Evolutionary conservation across 2,888 invertebrate species (phyloP), one percentile per base, ranked within the genome.

Genomic region (Noctua janthina): DNA sequence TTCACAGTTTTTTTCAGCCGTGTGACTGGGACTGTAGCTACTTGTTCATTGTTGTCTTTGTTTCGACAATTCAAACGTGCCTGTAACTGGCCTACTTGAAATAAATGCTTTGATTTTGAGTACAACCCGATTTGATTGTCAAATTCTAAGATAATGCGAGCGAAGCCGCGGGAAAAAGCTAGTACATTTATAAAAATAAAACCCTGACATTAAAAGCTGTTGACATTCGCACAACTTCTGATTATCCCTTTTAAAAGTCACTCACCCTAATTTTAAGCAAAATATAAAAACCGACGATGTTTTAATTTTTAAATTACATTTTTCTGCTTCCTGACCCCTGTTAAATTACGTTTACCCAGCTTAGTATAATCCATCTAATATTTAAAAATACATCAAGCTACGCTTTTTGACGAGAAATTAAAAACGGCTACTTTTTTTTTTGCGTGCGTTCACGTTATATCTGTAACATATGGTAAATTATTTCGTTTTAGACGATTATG

Each of bases 341-440:
- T 78, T 75, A 73, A 72, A 83, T 75, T 10, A 43, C 39, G 17
- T 43, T 78, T 54, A 75, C 43, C 0, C 5, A 20, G 64, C 54
- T 54, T 66, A 46, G 68, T 46, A 51, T 35, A 78, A 83, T 73
- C 56, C 23, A 51, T 51, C 15, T 54, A 15, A 59, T 62, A 76
- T 79, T 84, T 73, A 86, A 75, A 86, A 78, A 78, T 20, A 74
- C 69, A 86, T 84, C 23, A 81, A 35, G 51, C 11, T 51, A 73
- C 70, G n/a, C 23, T 56, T 84, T 83, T 81, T 68, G 62, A 66
- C 5, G n/a, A 54, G 43, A 67, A 49, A 67, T 78, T 11, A 43
- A 78, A 77, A 83, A 70, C 54, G 46, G n/a, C 46, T 29, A 43
- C 66, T 43, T 59, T 73, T 71, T 35, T 72, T 74, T 69, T 46